Evolutionary conservation across 1,140 invertebrate genomes (phyloP).

Genomic region (Venustaconcha ellipsiformis): DNA sequence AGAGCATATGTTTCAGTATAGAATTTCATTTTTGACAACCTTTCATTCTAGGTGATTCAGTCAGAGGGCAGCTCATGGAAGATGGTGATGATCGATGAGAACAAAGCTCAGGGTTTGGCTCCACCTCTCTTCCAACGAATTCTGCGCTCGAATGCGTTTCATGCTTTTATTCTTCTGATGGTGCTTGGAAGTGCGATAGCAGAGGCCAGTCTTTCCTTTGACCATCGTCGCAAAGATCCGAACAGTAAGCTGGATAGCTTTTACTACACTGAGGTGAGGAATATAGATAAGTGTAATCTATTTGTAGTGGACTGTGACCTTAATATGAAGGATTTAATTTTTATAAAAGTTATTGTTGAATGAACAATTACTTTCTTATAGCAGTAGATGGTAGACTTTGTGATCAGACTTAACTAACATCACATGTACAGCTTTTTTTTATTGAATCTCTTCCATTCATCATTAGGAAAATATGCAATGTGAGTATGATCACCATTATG

Average conservation of each 20-base stretch:
- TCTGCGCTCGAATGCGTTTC: conserved; percentile 87
- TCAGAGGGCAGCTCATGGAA: conserved; percentile 79
- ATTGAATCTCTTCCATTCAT: too few species aligned
- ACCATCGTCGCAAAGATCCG: conserved; percentile 85
- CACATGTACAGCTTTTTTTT: too few species aligned
- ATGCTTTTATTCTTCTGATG: conserved; percentile 92
- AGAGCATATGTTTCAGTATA: too few species aligned
- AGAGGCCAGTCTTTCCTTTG: conserved; percentile 96
- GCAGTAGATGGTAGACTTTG: too few species aligned
- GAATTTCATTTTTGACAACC: neutral
- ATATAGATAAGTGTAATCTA: neutral
- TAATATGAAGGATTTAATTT: too few species aligned
- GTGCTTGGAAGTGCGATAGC: conserved; percentile 96
- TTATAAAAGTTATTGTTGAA: too few species aligned
- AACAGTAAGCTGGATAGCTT: conserved; percentile 85
- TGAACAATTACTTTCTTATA: too few species aligned
- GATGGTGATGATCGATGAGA: conserved; percentile 94
- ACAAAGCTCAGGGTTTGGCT: conserved; percentile 89
- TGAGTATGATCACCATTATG: too few species aligned
- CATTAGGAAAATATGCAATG: too few species aligned
- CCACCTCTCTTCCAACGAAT: conserved; percentile 86
- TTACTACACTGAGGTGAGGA: conserved; percentile 89
- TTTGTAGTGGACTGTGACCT: too few species aligned
- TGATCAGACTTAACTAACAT: too few species aligned
- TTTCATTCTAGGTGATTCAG: conserved; percentile 78